Conservation (phyloP, 2,888 invertebrate species). For the Pristionchus maxplancki region DNA sequence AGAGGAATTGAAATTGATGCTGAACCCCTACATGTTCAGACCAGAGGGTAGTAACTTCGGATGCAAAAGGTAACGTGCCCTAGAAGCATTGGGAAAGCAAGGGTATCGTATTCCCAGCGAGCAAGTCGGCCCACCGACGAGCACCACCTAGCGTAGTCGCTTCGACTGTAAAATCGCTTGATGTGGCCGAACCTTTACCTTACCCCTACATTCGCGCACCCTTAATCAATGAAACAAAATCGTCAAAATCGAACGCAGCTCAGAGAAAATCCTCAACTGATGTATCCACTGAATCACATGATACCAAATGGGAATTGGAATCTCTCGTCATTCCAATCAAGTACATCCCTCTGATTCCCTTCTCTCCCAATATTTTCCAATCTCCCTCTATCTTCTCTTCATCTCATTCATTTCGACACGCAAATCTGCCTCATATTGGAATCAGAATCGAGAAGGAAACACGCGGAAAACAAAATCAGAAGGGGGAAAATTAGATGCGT, state of each 20-base stretch:
- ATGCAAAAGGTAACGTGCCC: too few relatives aligned
- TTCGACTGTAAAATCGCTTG: too few relatives aligned
- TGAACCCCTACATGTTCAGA: neutral
- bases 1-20: neutral
- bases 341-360: neutral
- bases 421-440: neutral
- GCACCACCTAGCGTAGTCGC: too few relatives aligned
- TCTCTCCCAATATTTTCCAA: neutral
- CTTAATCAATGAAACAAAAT: neutral
- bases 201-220: too few relatives aligned
- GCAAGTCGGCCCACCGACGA: too few relatives aligned
- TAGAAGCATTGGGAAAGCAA: too few relatives aligned
- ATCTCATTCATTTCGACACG: slow-evolving; percentile 18
- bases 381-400: neutral
- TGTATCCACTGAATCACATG: neutral
- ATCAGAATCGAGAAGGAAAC: neutral
- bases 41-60: too few relatives aligned
- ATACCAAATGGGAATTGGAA: neutral
- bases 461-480: neutral
- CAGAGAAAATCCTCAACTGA: neutral
- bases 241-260: neutral
- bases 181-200: too few relatives aligned
- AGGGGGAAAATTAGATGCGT: neutral
- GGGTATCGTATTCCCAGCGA: too few relatives aligned
- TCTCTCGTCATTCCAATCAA: neutral